A percentile compares a stretch with the other conserved stretches of the same genome.
Evolutionary conservation across 2,113 vertebrate genomes (phyloP).

Genomic region (Capricornis sumatraensis): DNA sequence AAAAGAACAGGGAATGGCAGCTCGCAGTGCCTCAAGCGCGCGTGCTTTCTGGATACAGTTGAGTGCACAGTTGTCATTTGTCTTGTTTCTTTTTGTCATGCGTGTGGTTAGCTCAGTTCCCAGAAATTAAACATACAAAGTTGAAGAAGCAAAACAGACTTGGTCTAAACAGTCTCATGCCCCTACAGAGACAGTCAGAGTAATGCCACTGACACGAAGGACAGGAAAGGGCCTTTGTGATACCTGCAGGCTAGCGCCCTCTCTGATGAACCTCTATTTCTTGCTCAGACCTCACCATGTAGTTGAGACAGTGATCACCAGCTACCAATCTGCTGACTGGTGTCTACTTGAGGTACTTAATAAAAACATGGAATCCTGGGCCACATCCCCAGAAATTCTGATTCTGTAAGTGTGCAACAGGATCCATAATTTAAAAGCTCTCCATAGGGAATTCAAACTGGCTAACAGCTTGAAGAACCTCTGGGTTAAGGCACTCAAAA

Average conservation of each 20-base stretch:
- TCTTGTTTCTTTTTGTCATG: not conserved
- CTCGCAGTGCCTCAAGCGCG: not conserved
- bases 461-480: not conserved
- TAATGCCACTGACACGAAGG: not conserved
- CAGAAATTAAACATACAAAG: not conserved
- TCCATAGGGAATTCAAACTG: not conserved
- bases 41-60: not conserved
- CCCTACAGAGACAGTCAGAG: not conserved
- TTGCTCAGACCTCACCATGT: not conserved
- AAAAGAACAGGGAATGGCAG: not conserved
- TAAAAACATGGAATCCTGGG: not conserved
- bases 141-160: not conserved
- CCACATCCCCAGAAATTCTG: not conserved
- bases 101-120: not conserved
- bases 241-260: rapidly evolving
- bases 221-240: not conserved
- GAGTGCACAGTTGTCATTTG: not conserved
- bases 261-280: not conserved
- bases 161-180: not conserved
- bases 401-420: not conserved
- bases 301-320: not conserved
- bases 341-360: not conserved
- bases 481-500: not conserved
- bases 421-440: not conserved
- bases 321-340: not conserved